Evolutionary conservation across 92 coral and sea anemone genomes (phyloP).

Genomic region (Plumapathes pennacea): DNA sequence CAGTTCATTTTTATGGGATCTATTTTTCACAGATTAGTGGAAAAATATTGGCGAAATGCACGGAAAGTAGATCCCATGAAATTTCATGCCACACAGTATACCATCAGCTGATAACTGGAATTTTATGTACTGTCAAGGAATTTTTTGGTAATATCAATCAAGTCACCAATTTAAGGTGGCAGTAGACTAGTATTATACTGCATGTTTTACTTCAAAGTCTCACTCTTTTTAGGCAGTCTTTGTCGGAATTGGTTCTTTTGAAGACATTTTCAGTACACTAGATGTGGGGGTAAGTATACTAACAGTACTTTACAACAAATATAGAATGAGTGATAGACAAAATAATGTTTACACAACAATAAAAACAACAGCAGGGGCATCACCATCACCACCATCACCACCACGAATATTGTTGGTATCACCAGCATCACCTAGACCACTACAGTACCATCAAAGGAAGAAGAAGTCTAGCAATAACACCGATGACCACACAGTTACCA

Average conservation of each 20-base stretch:
- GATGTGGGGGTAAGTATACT: conserved; percentile 41
- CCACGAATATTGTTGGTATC: too few species aligned
- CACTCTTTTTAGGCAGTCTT: conserved; percentile 60
- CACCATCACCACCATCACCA: too few species aligned
- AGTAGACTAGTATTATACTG: neutral
- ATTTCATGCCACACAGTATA: neutral
- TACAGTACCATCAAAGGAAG: too few species aligned
- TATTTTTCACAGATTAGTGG: too few species aligned
- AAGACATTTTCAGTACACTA: conserved; percentile 39
- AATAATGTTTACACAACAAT: neutral
- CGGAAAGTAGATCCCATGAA: too few species aligned
- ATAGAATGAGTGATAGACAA: neutral
- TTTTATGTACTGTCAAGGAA: too few species aligned
- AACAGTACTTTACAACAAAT: neutral
- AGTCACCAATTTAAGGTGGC: neutral
- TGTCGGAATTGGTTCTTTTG: conserved; percentile 76
- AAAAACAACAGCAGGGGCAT: neutral
- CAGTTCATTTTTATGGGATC: too few species aligned
- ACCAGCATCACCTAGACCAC: too few species aligned
- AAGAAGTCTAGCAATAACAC: too few species aligned
- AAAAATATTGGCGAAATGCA: too few species aligned
- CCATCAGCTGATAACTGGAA: neutral
- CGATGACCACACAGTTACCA: too few species aligned
- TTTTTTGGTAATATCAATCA: neutral
- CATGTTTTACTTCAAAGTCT: neutral